Base-by-base conservation (phyloP, 2,888 invertebrate species). In the Mythimna pallens region DNA sequence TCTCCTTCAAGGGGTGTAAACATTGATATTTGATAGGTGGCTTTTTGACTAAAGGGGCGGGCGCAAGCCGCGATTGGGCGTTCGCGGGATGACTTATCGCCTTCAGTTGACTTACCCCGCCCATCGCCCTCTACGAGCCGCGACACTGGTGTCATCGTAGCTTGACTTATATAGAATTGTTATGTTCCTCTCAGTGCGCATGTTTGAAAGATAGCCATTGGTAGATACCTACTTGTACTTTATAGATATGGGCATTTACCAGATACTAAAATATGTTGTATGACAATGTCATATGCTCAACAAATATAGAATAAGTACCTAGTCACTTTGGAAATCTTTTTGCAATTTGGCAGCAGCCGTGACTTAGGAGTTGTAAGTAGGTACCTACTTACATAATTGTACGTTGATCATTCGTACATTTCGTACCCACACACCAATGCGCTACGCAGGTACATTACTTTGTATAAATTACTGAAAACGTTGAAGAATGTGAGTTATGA, bases 11-110 rank as follows among this genome's bases (percentile, higher is more conserved):
- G 87, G 93, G 93, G 93, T 92, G 93, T 93, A 88, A 86, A 88
- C 87, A 86, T 82, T 87, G 87, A 88, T 89, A 89, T 87, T 84
- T 84, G 82, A 91, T 93, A 91, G 93, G 93, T 95, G 93, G 93
- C 96, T 96, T 96, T 95, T 94, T 94, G 94, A 94, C 95, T 94
- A 86, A 88, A 89, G 94, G 95, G 95, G 95, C 94, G 95, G 93
- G 91, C 87, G 88, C 93, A 87, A 81, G 79, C 80, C 89, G 90
- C 91, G 89, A 96, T 96, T 96, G 96, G 96, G 83, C 91, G 91
- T 80, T 87, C 87, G 90, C 86, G 89, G 93, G 91, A 93, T 96
- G 96, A 96, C 96, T 96, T 96, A 89, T 95, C 94, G 94, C 92
- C 95, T 94, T 93, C 83, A 91, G 92, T 94, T 94, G 93, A 94